Conservation (phyloP, 1,140 invertebrate species). For the Cyclargus thomasi region DNA sequence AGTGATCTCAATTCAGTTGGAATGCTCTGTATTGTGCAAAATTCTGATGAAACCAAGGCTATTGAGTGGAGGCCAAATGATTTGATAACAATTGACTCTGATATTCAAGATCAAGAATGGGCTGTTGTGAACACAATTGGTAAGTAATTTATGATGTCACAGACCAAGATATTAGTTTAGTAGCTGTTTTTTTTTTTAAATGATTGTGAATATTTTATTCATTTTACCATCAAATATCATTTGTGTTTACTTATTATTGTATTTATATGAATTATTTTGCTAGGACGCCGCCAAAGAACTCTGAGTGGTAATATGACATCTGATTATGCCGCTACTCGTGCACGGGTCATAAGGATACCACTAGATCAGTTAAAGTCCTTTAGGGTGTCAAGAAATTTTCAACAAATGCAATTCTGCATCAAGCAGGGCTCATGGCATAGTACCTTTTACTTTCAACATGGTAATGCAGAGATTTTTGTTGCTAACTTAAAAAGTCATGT, state of each 20-base stretch:
- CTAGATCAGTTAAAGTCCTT: slow-evolving; percentile 82
- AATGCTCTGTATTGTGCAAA: slow-evolving; percentile 76
- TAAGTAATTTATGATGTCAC: slow-evolving; percentile 39
- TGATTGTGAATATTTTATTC: not conserved
- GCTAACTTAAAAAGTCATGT: slow-evolving; percentile 78
- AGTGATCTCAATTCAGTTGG: slow-evolving; percentile 77
- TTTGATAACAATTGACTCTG: slow-evolving; percentile 82
- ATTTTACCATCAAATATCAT: not conserved
- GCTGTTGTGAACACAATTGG: slow-evolving; percentile 85
- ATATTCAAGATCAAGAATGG: slow-evolving; percentile 88
- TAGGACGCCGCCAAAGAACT: slow-evolving; percentile 71
- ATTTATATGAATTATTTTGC: not conserved
- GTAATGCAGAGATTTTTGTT: slow-evolving; percentile 87
- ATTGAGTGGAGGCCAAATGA: slow-evolving; percentile 89
- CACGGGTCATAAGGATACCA: slow-evolving; percentile 78
- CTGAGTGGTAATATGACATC: slow-evolving; percentile 73
- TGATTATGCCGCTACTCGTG: slow-evolving; percentile 71
- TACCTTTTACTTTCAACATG: slow-evolving; percentile 90
- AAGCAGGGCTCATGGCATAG: slow-evolving; percentile 85
- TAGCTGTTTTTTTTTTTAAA: not conserved
- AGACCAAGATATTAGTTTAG: not conserved
- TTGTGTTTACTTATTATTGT: not conserved
- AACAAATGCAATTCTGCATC: slow-evolving; percentile 82
- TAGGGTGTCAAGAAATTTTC: slow-evolving; percentile 79
- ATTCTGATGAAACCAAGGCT: slow-evolving; percentile 68